Evolutionary conservation across 2,113 vertebrate genomes (phyloP).

Genomic region (Gadus macrocephalus): DNA sequence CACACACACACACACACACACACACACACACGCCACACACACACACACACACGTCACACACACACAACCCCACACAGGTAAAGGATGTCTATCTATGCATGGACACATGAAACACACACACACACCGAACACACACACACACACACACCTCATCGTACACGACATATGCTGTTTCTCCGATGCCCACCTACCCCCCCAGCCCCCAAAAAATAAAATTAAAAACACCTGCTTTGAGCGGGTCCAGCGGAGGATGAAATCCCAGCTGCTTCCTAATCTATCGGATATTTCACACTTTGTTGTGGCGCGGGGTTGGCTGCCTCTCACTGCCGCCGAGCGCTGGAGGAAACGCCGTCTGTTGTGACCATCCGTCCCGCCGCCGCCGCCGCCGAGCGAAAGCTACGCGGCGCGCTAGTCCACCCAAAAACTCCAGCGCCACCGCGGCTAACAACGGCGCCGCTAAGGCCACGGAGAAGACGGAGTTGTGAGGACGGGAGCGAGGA

Average conservation of each 20-base stretch:
- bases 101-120: constrained; percentile 13
- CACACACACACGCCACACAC: too few relatives aligned
- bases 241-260: constrained; percentile 40
- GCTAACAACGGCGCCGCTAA: not conserved
- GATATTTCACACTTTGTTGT: constrained; percentile 41
- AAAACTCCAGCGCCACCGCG: not conserved
- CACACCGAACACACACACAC: constrained; percentile 1
- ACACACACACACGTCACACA: too few relatives aligned
- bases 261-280: constrained; percentile 47
- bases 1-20: too few relatives aligned
- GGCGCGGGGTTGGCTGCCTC: constrained; percentile 20
- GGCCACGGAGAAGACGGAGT: not conserved
- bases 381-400: constrained; percentile 3
- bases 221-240: constrained; percentile 40
- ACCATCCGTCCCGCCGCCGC: constrained; percentile 1
- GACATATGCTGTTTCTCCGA: constrained; percentile 23
- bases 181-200: constrained; percentile 30
- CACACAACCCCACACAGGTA: constrained; percentile 14
- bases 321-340: constrained; percentile 12
- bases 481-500: not conserved
- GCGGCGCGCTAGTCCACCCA: not conserved
- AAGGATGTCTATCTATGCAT: constrained; percentile 7
- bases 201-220: not conserved
- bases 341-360: constrained; percentile 10
- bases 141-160: constrained; percentile 8